Conservation (phyloP, 1,140 invertebrate genomes). For the Drosophila melanica region DNA sequence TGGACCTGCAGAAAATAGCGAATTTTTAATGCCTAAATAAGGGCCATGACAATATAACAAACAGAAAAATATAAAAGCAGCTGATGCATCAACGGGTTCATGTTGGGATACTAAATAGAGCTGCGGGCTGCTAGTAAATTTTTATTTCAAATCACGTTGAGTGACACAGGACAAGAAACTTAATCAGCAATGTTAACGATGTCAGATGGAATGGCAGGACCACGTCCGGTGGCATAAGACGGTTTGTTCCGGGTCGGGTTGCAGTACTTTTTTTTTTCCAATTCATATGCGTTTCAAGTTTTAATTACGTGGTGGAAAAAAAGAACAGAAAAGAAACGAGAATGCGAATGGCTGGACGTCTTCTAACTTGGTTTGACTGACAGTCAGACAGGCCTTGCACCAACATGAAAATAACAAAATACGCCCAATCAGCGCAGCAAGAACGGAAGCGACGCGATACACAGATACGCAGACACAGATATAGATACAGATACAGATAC, state of each 20-base stretch:
- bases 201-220: constrained; percentile 63
- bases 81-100: constrained; percentile 41
- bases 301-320: constrained; percentile 76
- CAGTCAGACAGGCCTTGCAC: constrained; percentile 38
- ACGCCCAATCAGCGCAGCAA: constrained; percentile 76
- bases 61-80: constrained; percentile 26
- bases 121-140: constrained; percentile 56
- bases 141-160: constrained; percentile 81
- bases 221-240: constrained; percentile 58
- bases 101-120: constrained; percentile 3
- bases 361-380: constrained; percentile 61
- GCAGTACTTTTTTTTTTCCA: constrained; percentile 74
- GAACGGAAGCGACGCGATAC: constrained; percentile 55
- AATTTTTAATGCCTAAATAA: constrained; percentile 12
- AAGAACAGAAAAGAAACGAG: constrained; percentile 29
- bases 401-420: constrained; percentile 81
- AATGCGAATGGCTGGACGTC: constrained; percentile 36
- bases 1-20: not conserved
- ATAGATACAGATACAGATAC: constrained; percentile 42
- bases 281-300: constrained; percentile 83
- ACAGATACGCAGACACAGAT: constrained; percentile 42
- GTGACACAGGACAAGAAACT: constrained; percentile 81
- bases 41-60: constrained; percentile 19
- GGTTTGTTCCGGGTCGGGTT: constrained; percentile 60
- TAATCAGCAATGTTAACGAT: constrained; percentile 82